These are phyloP conservation scores for Acrobasis consociella DNA, from an alignment of 2,888 invertebrate species.

Conservation along the genomic window DNA sequence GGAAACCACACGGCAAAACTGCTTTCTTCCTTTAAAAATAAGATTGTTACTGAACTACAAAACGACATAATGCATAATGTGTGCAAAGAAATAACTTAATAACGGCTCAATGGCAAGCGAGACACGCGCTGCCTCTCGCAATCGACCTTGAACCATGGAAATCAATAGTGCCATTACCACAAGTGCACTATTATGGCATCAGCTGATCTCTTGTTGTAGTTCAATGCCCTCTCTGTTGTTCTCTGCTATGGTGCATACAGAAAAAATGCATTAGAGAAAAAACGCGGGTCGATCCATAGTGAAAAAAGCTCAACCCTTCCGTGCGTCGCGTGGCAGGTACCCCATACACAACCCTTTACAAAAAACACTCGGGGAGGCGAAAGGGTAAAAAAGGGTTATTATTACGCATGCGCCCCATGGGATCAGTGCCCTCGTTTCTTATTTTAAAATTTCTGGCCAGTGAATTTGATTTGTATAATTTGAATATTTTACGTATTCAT, in stretches of 20 bases:
- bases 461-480: constrained; percentile 39
- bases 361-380: constrained; percentile 77
- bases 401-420: constrained; percentile 77
- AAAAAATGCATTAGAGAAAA: constrained; percentile 67
- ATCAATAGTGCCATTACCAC: constrained; percentile 69
- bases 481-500: constrained; percentile 13
- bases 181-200: constrained; percentile 77
- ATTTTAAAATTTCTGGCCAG: constrained; percentile 65
- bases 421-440: constrained; percentile 75
- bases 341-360: constrained; percentile 79
- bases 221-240: constrained; percentile 76
- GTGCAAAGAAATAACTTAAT: no score
- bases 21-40: no score
- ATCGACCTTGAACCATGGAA: constrained; percentile 71
- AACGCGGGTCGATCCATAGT: constrained; percentile 62
- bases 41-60: no score
- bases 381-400: constrained; percentile 81
- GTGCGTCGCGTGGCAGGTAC: constrained; percentile 77
- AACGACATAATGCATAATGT: no score
- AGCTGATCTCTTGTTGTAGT: constrained; percentile 76
- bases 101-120: not conserved
- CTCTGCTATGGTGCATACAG: constrained; percentile 54
- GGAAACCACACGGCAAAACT: no score
- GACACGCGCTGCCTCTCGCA: constrained; percentile 30
- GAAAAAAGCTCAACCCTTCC: constrained; percentile 78